phyloP scores from a whole-genome alignment of 1,140 invertebrate genomes.

The Drosophila ogumai region DNA sequence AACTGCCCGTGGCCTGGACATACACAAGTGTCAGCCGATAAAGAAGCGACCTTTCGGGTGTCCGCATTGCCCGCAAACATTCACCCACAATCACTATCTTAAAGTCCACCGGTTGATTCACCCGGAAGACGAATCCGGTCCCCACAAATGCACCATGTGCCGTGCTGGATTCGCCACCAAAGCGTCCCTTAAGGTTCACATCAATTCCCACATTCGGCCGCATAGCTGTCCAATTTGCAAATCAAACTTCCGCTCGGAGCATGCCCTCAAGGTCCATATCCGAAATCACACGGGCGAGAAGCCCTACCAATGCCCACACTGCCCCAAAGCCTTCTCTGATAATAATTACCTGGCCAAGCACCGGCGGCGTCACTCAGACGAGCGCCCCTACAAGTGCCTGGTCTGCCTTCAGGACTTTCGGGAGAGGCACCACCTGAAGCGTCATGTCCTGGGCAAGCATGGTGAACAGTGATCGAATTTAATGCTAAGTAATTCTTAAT shows the following conservation, averaged over 20 bases:
- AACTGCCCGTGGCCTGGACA: neutral
- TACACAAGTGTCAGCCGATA: constrained; percentile 16
- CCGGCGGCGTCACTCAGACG: constrained; percentile 24
- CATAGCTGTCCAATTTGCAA: constrained; percentile 12
- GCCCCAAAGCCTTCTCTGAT: constrained; percentile 20
- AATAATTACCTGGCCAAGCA: constrained; percentile 36
- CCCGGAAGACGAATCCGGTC: constrained; percentile 5
- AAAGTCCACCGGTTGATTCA: constrained; percentile 29
- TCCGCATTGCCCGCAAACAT: constrained; percentile 20
- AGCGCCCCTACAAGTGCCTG: constrained; percentile 28
- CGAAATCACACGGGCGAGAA: constrained; percentile 34
- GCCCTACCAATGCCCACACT: constrained; percentile 31
- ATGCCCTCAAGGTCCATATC: constrained; percentile 9
- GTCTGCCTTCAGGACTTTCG: constrained; percentile 18
- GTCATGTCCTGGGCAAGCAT: constrained; percentile 31
- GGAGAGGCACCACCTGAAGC: constrained; percentile 35
- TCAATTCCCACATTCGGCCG: constrained; percentile 7
- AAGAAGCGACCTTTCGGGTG: constrained; percentile 15
- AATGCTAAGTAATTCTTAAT: neutral
- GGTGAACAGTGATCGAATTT: constrained; percentile 16
- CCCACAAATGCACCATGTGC: constrained; percentile 18
- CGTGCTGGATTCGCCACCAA: constrained; percentile 11
- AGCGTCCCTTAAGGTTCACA: constrained; percentile 11
- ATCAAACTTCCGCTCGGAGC: constrained; percentile 21
- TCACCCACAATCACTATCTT: constrained; percentile 2